Evolutionary conservation across 2,888 invertebrate species (phyloP), one percentile per base, ranked within the genome.

Genomic region (Esperia sulphurella): DNA sequence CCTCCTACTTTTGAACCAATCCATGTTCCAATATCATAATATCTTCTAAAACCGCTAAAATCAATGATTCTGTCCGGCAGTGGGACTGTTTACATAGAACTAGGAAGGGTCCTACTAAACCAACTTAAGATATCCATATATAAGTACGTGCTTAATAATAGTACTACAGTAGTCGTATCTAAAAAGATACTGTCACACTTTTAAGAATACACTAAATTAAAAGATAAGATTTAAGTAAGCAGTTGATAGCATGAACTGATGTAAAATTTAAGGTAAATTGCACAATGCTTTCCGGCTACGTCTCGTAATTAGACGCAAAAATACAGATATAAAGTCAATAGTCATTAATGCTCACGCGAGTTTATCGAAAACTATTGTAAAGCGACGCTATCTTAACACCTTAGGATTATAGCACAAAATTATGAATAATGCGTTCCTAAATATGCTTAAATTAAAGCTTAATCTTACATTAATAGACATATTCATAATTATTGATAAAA

Each of bases 391-490:
- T 39, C 39, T 14, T 39, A 39, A 39, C 8, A 39, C 13, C 39
- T 39, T 39, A 39, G 35, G 35, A 39, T 39, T 14, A 39, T n/a
- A 7, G 13, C 14, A 39, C 3, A 7, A 8, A 38, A 39, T 54
- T 38, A 52, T 49, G 46, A 49, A 50, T 42, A 50, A 54, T 58
- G 37, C 47, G 35, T 42, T 33, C 9, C 29, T 6, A 9, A 41
- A 38, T 38, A 42, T 8, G 37, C 39, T 41, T 45, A 46, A 48
- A 50, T 43, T 46, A 48, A 39, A 14, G 48, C 46, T 14, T 21
- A 58, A 53, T 10, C 13, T 50, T 39, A 48, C 21, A 21, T 41
- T 40, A 48, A 14, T 38, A 46, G 49, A 45, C 7, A 44, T 13
- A 39, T 39, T 39, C 14, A 39, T 39, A 39, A 35, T n/a, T n/a